Conservation (phyloP, 2,113 vertebrate species). For the Mustela nigripes region DNA sequence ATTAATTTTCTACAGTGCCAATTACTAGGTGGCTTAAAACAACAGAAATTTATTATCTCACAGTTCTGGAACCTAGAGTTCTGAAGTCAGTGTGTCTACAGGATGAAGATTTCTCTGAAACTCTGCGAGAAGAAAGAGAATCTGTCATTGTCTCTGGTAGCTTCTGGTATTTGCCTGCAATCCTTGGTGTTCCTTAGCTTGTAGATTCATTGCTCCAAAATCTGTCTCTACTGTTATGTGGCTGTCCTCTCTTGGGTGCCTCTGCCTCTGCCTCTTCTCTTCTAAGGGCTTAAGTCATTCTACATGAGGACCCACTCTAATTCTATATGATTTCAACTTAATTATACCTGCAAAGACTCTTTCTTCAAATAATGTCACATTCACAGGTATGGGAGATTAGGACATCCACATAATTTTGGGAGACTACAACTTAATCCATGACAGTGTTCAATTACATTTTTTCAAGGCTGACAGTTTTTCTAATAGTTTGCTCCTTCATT, state of each 20-base stretch:
- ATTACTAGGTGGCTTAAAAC: not conserved
- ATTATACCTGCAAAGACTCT: not conserved
- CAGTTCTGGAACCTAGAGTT: not conserved
- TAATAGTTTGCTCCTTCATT: not conserved
- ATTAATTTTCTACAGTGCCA: not conserved
- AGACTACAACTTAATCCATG: not conserved
- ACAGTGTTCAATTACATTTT: not conserved
- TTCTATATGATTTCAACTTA: not conserved
- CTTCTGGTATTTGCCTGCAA: not conserved
- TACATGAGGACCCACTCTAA: not conserved
- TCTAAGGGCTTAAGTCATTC: not conserved
- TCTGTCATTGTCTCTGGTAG: not conserved
- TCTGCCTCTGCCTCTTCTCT: not conserved
- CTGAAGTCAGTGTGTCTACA: not conserved
- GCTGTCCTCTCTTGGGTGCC: not conserved
- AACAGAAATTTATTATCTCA: not conserved
- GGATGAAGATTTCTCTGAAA: not conserved
- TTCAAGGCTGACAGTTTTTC: not conserved
- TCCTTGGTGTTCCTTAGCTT: not conserved
- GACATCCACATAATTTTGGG: not conserved
- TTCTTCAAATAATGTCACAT: not conserved
- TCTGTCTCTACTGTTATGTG: not conserved
- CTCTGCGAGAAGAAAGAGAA: not conserved
- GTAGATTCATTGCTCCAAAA: rapidly evolving
- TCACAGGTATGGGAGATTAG: not conserved